Conservation (phyloP, 2,113 vertebrate species). For the Sinosuthora webbiana region DNA sequence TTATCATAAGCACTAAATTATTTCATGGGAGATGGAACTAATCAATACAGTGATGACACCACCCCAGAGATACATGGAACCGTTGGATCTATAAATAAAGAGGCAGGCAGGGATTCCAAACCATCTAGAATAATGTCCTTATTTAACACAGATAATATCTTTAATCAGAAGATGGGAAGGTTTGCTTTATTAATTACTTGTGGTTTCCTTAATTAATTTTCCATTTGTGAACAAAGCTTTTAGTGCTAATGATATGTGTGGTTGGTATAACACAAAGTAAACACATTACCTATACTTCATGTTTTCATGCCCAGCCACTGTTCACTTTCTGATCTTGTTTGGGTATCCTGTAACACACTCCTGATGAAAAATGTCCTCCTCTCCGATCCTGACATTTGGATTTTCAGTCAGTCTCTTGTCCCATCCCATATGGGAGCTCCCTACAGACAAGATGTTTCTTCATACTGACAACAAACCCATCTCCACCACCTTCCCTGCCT, state of each 20-base stretch:
- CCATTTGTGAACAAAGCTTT: neutral
- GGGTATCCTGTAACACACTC: neutral
- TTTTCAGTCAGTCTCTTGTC: neutral
- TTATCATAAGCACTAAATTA: neutral
- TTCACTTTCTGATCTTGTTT: neutral
- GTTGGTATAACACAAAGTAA: neutral
- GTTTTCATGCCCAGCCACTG: neutral
- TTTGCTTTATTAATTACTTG: neutral
- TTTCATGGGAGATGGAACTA: neutral
- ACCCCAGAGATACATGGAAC: neutral
- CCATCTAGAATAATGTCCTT: neutral
- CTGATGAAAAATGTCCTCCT: neutral
- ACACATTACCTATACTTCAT: neutral
- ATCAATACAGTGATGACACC: neutral
- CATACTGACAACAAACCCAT: neutral
- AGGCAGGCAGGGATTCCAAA: neutral
- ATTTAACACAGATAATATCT: neutral
- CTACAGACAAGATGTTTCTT: neutral
- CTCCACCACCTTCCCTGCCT: neutral
- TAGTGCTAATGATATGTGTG: neutral
- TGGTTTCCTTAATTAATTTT: neutral
- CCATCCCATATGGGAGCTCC: neutral
- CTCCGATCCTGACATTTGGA: neutral
- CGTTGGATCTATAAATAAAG: neutral
- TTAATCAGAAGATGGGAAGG: neutral